Base-by-base conservation (phyloP, 2,888 invertebrate species). In the Marasmarcha lunaedactyla region DNA sequence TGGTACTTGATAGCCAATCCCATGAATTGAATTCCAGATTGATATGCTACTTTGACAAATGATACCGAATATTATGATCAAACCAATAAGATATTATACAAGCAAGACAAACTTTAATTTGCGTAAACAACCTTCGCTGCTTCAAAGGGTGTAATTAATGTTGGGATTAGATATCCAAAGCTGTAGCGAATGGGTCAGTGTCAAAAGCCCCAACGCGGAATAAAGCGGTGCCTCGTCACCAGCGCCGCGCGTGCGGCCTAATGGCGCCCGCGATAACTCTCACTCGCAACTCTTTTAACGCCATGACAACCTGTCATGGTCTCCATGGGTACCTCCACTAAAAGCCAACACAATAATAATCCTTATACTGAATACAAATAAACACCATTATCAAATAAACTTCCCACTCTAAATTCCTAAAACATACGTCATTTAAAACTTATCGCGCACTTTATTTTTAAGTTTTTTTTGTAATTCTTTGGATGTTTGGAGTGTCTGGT, bases 261-360 rank as follows among this genome's bases (percentile, higher is more conserved):
- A 83, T 81, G 81, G 77, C 65, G 58, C 69, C 71, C 47, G 81
- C 79, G 83, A 83, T 83, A 83, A 81, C 78, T 81, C 81, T 83
- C 81, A 83, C 81, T 81, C 76, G 73, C 70, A 65, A 68, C 69
- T 71, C 72, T 71, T 74, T 71, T 73, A 73, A 71, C 67, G 60
- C 63, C 64, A 63, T 70, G 69, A 77, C 77, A 71, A 65, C 64
- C 65, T 51, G n/a, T n/a, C n/a, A n/a, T n/a, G n/a, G n/a, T n/a
- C n/a, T n/a, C n/a, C n/a, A n/a, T n/a, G n/a, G 20, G 51, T 62
- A 59, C 57, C 54, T 56, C 50, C 14, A 34, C 30, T 3, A 4
- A 10, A 30, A 30, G 12, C 3, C 20, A 20, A 3, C 7, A 20
- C 20, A 20, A 67, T 47, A 57, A 46, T 48, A 7, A 51, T 46